These are phyloP conservation scores for Oenanthe oenanthe DNA, from an alignment of 2,113 vertebrate species.

Conservation along the genomic window DNA sequence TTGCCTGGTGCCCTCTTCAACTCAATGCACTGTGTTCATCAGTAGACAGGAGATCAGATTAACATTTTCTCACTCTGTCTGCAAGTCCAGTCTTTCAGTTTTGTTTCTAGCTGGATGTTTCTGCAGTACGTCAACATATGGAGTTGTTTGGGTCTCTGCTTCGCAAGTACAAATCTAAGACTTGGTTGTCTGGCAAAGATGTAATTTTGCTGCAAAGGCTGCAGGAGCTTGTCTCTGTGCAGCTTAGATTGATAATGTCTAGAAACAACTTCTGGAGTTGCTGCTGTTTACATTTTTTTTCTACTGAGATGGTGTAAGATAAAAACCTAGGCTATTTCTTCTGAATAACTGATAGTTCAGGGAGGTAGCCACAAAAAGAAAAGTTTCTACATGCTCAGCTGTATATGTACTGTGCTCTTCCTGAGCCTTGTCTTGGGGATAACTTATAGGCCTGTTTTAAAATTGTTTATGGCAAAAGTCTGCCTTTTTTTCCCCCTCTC, in stretches of 20 bases:
- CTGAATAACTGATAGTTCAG: not conserved
- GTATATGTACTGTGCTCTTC: not conserved
- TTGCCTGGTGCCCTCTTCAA: slow-evolving; percentile 53
- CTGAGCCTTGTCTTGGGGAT: not conserved
- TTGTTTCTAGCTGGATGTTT: slow-evolving; percentile 12
- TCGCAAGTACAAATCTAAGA: slow-evolving; percentile 16
- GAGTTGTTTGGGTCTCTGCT: slow-evolving; percentile 28
- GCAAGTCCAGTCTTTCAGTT: not conserved
- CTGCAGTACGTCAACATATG: not conserved
- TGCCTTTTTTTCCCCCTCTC: not conserved
- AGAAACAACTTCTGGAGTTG: slow-evolving; percentile 27
- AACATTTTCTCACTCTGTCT: slow-evolving; percentile 27
- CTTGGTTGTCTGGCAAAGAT: slow-evolving; percentile 31
- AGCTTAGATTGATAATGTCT: slow-evolving; percentile 19
- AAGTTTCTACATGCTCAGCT: not conserved
- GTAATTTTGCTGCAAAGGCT: slow-evolving; percentile 25
- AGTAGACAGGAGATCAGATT: slow-evolving; percentile 27
- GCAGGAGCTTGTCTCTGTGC: slow-evolving; percentile 34
- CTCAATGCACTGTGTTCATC: not conserved
- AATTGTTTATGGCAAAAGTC: not conserved
- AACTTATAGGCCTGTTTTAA: not conserved
- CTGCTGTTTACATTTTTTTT: slow-evolving; percentile 51
- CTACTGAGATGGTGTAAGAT: slow-evolving; percentile 20
- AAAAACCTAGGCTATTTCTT: slow-evolving; percentile 40
- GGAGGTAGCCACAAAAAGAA: not conserved